Conservation (phyloP, 2,888 invertebrate species). For the Pasiphila rectangulata region DNA sequence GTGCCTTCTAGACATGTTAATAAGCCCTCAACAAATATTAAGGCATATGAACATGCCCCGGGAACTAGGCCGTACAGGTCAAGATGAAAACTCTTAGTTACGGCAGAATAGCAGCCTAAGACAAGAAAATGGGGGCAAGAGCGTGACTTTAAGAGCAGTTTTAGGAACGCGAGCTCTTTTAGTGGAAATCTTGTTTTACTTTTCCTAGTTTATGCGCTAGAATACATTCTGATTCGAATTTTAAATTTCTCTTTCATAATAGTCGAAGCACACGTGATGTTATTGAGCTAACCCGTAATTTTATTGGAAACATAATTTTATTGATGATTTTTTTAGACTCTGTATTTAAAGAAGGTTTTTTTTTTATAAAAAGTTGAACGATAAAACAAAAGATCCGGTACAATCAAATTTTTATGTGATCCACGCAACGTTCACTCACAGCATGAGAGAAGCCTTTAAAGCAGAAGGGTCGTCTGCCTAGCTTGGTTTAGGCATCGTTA, state of each 20-base stretch:
- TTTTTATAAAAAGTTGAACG: too few species aligned
- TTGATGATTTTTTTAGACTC: too few species aligned
- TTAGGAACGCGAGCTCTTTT: conserved; percentile 14
- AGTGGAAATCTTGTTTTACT: conserved; percentile 3
- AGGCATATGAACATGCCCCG: conserved; percentile 38
- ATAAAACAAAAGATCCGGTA: too few species aligned
- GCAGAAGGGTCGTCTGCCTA: conserved; percentile 3
- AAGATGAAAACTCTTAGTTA: conserved; percentile 70
- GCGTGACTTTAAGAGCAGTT: conserved; percentile 38
- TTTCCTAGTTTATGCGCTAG: too few species aligned
- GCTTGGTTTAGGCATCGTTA: background rate
- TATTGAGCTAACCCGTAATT: too few species aligned
- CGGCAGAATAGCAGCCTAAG: conserved; percentile 40
- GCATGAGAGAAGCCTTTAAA: conserved; percentile 4
- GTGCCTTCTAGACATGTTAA: background rate
- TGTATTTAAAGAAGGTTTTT: too few species aligned
- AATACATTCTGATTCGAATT: too few species aligned
- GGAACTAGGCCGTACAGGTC: conserved; percentile 65
- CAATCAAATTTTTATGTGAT: too few species aligned
- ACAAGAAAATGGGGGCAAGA: conserved; percentile 59
- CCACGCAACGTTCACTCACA: conserved; percentile 1
- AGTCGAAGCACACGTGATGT: too few species aligned
- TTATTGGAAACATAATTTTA: too few species aligned
- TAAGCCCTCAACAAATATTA: conserved; percentile 38
- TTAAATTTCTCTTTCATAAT: too few species aligned